phyloP scores from a whole-genome alignment of 2,888 invertebrate genomes.

The Dryadula phaetusa region DNA sequence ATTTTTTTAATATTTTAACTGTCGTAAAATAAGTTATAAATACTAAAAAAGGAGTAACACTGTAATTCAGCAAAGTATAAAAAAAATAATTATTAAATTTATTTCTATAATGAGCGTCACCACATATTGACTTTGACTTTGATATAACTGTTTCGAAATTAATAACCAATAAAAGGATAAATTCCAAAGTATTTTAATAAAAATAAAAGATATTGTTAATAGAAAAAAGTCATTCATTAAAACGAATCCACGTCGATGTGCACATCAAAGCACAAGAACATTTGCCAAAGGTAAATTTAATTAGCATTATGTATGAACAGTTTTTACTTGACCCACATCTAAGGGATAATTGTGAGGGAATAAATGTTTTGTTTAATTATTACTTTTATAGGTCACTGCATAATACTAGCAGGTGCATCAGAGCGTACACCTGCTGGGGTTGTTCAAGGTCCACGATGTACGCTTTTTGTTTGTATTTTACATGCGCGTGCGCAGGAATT shows the following conservation, averaged over 20 bases:
- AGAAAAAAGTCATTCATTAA: not conserved
- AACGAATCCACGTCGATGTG: not conserved
- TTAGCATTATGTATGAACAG: conserved; percentile 50
- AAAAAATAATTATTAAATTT: too few relatives aligned
- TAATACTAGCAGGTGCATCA: conserved; percentile 75
- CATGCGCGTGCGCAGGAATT: conserved; percentile 46
- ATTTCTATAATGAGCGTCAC: too few relatives aligned
- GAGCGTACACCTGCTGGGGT: conserved; percentile 73
- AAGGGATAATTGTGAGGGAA: conserved; percentile 73
- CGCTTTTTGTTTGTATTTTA: conserved; percentile 54
- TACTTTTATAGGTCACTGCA: conserved; percentile 82
- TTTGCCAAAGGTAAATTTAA: conserved; percentile 33
- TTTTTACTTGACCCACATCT: conserved; percentile 81
- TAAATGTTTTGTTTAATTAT: conserved; percentile 76
- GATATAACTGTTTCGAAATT: not conserved
- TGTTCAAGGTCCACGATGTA: conserved; percentile 69
- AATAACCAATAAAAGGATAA: not conserved
- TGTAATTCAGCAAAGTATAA: too few relatives aligned
- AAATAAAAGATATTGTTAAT: not conserved
- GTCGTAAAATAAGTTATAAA: too few relatives aligned
- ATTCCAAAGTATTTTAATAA: not conserved
- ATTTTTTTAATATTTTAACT: too few relatives aligned
- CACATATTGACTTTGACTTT: not conserved
- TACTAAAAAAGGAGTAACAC: too few relatives aligned
- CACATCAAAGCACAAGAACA: conserved; percentile 18